phyloP scores from a whole-genome alignment of 2,113 vertebrate genomes.

The Paramormyrops kingsleyae region DNA sequence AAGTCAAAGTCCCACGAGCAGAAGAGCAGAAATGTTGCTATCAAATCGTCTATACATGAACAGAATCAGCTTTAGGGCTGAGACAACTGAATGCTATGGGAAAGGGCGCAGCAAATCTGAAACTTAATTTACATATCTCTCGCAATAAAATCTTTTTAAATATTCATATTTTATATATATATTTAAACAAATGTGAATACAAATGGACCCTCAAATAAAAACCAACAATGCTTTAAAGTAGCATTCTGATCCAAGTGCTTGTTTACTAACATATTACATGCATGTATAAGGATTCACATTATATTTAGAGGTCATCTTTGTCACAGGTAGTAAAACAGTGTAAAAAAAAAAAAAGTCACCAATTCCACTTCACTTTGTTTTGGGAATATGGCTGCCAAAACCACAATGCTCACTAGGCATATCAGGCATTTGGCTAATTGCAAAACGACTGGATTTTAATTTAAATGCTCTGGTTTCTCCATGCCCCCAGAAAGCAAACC shows the following conservation, averaged over 20 bases:
- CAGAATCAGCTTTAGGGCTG: not conserved
- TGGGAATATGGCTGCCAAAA: slow-evolving; percentile 58
- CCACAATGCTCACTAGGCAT: slow-evolving; percentile 31
- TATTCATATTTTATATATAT: not conserved
- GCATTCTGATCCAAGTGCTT: not conserved
- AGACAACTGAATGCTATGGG: not conserved
- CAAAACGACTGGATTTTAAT: slow-evolving; percentile 47
- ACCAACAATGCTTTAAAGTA: not conserved
- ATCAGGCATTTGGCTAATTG: slow-evolving; percentile 37
- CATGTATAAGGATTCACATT: not conserved
- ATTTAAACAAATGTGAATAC: not conserved
- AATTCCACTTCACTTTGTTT: slow-evolving; percentile 26
- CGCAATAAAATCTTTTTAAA: not conserved
- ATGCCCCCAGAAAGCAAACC: slow-evolving; percentile 28
- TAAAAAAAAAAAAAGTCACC: slow-evolving; percentile 32
- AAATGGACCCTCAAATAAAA: not conserved
- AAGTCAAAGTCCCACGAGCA: too few relatives aligned
- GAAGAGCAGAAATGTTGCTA: not conserved
- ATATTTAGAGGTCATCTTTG: not conserved
- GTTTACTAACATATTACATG: slow-evolving; percentile 2
- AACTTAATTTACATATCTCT: not conserved
- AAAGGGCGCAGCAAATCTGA: not conserved
- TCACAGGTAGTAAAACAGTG: not conserved
- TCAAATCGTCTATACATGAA: not conserved
- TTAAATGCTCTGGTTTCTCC: slow-evolving; percentile 36